These are phyloP conservation scores for Oreochromis niloticus DNA, from an alignment of 2,113 vertebrate species.

Conservation along the genomic window DNA sequence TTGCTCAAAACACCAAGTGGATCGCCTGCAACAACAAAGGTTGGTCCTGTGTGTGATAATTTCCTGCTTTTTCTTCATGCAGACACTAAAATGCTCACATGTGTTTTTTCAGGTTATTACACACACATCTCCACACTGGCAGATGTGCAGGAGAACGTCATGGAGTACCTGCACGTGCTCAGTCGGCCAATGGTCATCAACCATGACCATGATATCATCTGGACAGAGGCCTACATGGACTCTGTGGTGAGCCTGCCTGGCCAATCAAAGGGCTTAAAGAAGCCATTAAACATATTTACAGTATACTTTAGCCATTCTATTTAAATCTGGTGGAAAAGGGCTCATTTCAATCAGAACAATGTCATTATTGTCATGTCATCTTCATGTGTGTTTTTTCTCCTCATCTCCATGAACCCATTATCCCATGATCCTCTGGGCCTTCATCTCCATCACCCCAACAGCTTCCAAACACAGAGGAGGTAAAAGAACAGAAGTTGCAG, in stretches of 20 bases:
- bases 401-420: background rate
- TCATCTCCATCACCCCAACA: slow-evolving; percentile 50
- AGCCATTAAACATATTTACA: background rate
- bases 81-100: background rate
- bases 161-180: slow-evolving; percentile 96
- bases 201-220: slow-evolving; percentile 94
- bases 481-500: slow-evolving; percentile 33
- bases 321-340: background rate
- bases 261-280: background rate
- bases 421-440: slow-evolving; percentile 41
- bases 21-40: slow-evolving; percentile 98
- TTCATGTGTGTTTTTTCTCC: slow-evolving; percentile 15
- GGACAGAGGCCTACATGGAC: slow-evolving; percentile 98
- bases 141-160: slow-evolving; percentile 93
- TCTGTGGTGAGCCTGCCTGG: slow-evolving; percentile 76
- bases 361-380: background rate
- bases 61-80: background rate
- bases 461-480: slow-evolving; percentile 84
- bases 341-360: background rate
- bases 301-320: rapidly evolving
- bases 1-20: slow-evolving; percentile 88
- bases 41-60: slow-evolving; percentile 17
- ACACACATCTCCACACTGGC: slow-evolving; percentile 94
- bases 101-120: slow-evolving; percentile 82
- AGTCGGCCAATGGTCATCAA: slow-evolving; percentile 98